A percentile compares a stretch with the other conserved stretches of the same genome.
These are phyloP conservation scores for Dufourea novaeangliae DNA, from an alignment of 1,140 invertebrate species.

Conservation along the genomic window DNA sequence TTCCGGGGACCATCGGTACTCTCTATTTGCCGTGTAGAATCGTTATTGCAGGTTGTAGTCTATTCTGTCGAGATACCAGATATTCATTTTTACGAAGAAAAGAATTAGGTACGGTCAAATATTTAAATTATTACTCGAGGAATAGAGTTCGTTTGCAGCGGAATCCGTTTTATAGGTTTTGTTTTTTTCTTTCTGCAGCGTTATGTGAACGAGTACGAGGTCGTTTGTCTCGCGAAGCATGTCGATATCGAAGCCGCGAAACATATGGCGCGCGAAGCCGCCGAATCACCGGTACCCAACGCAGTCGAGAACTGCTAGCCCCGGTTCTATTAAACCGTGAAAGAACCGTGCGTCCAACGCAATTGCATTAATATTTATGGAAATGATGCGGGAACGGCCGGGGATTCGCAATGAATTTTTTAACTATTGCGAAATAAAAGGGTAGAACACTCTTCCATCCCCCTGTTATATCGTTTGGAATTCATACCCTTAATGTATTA, in stretches of 20 bases:
- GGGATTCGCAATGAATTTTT: too few relatives aligned
- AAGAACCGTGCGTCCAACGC: not conserved
- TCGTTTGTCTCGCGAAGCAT: conserved; percentile 37
- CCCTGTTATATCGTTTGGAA: too few relatives aligned
- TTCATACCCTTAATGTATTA: too few relatives aligned
- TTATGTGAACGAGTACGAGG: not conserved
- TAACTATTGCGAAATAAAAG: too few relatives aligned
- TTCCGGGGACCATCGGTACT: conserved; percentile 2
- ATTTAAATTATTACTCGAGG: conserved; percentile 9
- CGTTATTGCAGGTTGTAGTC: not conserved
- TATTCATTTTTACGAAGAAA: not conserved
- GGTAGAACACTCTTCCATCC: too few relatives aligned
- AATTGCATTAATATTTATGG: conserved; percentile 13
- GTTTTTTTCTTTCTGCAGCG: not conserved
- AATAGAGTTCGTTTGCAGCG: not conserved
- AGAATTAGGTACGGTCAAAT: not conserved
- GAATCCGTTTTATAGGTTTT: not conserved
- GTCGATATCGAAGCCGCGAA: conserved; percentile 43
- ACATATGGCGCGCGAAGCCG: conserved; percentile 39
- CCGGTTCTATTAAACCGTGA: not conserved
- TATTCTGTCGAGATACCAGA: too few relatives aligned
- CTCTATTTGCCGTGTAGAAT: conserved; percentile 45
- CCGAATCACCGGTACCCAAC: conserved; percentile 15
- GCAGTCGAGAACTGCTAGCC: conserved; percentile 7
- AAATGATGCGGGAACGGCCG: not conserved